These are phyloP conservation scores for Dugesia japonica DNA, from an alignment of 2,888 invertebrate genomes.

Conservation along the genomic window DNA sequence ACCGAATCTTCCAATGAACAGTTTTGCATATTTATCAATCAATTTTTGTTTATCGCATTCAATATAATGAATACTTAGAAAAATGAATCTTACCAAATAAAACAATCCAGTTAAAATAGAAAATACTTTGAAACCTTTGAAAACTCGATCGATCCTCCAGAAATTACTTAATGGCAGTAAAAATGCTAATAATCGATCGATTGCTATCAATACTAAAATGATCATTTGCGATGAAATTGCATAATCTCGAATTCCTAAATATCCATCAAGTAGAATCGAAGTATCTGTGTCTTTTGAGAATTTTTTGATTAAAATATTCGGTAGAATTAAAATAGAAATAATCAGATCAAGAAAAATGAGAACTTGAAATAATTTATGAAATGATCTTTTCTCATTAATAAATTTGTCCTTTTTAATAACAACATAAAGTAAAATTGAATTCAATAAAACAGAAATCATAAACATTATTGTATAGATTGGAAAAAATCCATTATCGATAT, in stretches of 20 bases:
- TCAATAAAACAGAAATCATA: neutral
- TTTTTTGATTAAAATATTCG: conserved; percentile 8
- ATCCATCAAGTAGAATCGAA: neutral
- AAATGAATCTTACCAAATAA: no score
- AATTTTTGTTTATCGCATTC: no score
- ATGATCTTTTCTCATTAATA: neutral
- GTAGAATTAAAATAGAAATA: neutral
- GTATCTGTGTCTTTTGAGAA: neutral
- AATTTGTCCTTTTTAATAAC: conserved; percentile 9
- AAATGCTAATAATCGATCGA: neutral
- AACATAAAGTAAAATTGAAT: neutral
- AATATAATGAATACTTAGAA: no score
- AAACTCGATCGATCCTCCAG: neutral
- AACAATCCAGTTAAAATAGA: no score
- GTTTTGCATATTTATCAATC: no score
- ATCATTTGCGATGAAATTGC: neutral
- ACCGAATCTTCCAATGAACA: no score
- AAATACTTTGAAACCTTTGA: neutral
- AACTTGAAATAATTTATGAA: conserved; percentile 10
- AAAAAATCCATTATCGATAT: neutral
- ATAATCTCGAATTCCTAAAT: neutral
- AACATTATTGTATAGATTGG: neutral
- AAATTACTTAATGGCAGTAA: neutral
- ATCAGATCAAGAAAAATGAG: neutral
- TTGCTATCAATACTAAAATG: neutral